Percentiles rank a stretch among this genome's conserved stretches.
Evolutionary conservation across 2,113 vertebrate species (phyloP).

Genomic region (Desmodus rotundus): DNA sequence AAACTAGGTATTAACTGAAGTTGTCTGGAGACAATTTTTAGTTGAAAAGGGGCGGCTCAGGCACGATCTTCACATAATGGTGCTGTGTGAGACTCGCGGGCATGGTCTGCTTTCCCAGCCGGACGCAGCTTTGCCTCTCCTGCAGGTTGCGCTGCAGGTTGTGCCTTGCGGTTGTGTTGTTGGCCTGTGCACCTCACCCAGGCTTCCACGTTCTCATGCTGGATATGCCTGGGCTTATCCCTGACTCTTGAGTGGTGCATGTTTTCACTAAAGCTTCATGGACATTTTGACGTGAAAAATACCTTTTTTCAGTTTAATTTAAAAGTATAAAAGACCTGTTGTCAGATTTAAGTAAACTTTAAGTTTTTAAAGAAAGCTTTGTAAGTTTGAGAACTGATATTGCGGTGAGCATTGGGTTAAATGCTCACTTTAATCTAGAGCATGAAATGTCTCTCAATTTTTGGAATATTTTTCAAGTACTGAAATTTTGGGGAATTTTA

Average conservation of each 20-base stretch:
- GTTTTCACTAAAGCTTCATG: neutral
- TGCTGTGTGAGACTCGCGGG: neutral
- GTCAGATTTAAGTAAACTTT: neutral
- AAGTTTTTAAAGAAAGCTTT: neutral
- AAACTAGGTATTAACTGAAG: neutral
- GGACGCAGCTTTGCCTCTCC: neutral
- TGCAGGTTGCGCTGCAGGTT: neutral
- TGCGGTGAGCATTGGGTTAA: neutral
- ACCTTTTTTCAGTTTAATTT: neutral
- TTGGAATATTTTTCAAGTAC: neutral
- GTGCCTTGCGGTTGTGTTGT: neutral
- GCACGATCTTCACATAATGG: neutral
- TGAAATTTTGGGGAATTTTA: neutral
- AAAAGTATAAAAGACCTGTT: neutral
- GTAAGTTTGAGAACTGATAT: neutral
- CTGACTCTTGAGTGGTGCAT: neutral
- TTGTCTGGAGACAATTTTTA: neutral
- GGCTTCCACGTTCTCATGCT: neutral
- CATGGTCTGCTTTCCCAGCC: neutral
- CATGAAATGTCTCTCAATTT: neutral
- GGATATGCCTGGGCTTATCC: conserved; percentile 30
- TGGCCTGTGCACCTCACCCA: neutral
- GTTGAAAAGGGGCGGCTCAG: neutral
- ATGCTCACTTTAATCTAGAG: neutral
- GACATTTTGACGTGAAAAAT: neutral